Percentiles rank a stretch among this genome's conserved stretches.
Evolutionary conservation across 2,113 vertebrate species (phyloP).

Genomic region (Rattus norvegicus): DNA sequence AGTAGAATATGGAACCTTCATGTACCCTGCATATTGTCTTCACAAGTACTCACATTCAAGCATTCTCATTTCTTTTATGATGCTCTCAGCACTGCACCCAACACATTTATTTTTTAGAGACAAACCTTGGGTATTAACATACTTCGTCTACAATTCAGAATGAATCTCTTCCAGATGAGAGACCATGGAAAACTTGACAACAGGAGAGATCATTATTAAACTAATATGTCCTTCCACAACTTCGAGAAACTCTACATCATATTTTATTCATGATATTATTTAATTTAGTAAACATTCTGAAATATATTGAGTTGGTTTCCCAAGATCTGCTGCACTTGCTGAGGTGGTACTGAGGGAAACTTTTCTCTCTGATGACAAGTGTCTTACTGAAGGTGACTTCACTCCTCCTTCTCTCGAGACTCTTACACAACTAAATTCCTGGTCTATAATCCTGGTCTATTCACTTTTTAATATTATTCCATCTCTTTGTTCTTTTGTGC

Average conservation of each 20-base stretch:
- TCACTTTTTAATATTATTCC: neutral
- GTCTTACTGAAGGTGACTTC: neutral
- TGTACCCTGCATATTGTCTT: neutral
- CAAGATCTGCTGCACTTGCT: neutral
- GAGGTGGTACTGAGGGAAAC: too few species aligned
- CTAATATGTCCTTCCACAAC: neutral
- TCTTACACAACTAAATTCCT: neutral
- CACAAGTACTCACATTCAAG: neutral
- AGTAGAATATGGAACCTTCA: neutral
- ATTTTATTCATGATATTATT: neutral
- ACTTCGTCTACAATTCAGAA: neutral
- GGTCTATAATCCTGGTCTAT: neutral
- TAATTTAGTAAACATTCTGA: neutral
- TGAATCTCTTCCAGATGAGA: neutral
- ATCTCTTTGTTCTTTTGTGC: neutral
- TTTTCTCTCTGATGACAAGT: neutral
- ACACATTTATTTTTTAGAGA: neutral
- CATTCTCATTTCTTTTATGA: neutral
- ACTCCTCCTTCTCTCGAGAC: neutral
- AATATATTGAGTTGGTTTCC: neutral
- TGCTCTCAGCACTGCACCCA: neutral
- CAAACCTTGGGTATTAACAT: neutral
- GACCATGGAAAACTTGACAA: neutral
- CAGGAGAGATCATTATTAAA: neutral
- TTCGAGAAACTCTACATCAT: neutral